phyloP scores from a whole-genome alignment of 1,140 invertebrate species.

The Trichomalopsis sarcophagae region DNA sequence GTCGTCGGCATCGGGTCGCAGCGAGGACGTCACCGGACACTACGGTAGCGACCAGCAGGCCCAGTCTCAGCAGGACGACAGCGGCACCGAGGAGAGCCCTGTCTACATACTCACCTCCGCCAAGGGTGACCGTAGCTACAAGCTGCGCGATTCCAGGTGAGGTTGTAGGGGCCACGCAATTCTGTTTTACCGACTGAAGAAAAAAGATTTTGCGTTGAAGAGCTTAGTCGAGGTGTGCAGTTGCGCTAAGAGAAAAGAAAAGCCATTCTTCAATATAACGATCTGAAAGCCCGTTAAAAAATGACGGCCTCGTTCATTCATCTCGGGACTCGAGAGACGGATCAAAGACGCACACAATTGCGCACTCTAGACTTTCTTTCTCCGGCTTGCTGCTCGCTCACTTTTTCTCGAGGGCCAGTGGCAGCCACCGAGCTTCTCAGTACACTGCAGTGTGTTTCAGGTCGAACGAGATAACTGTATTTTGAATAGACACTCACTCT shows the following conservation, averaged over 20 bases:
- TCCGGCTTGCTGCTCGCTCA: neutral
- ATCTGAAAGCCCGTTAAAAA: slow-evolving; percentile 9
- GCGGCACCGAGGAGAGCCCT: slow-evolving; percentile 71
- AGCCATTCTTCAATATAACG: slow-evolving; percentile 9
- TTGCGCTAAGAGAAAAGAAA: neutral
- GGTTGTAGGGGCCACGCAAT: neutral
- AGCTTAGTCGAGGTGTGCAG: neutral
- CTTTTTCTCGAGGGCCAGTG: slow-evolving; percentile 1
- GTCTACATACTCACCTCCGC: slow-evolving; percentile 73
- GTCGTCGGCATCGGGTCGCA: slow-evolving; percentile 71
- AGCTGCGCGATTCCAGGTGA: slow-evolving; percentile 70
- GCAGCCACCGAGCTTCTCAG: neutral
- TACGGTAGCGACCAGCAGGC: slow-evolving; percentile 70
- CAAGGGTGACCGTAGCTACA: slow-evolving; percentile 73
- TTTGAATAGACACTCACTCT: slow-evolving; percentile 21
- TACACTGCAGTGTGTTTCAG: neutral
- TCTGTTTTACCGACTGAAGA: neutral
- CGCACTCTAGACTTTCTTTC: neutral
- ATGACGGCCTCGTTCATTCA: slow-evolving; percentile 15
- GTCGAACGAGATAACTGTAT: slow-evolving; percentile 33
- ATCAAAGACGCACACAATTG: slow-evolving; percentile 30
- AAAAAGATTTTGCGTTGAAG: neutral
- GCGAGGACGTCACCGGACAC: slow-evolving; percentile 67
- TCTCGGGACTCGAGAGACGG: neutral
- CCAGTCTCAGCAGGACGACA: slow-evolving; percentile 72